phyloP scores from a whole-genome alignment of 2,888 invertebrate genomes.

The Cerceris ruficornis region DNA sequence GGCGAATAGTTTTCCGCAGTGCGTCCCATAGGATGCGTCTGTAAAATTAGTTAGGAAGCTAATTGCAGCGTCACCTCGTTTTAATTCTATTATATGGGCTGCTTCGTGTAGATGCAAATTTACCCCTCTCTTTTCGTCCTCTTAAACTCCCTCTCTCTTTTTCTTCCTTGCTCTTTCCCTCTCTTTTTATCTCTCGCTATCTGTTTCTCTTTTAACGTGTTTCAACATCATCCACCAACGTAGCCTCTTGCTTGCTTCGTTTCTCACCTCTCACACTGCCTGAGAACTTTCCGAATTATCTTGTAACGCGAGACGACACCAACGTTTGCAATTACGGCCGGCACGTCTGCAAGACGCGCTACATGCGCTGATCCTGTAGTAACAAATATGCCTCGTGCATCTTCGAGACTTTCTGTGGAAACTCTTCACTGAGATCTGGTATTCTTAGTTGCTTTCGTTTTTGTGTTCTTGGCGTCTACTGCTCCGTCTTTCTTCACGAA shows the following conservation, averaged over 20 bases:
- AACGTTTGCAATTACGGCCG: constrained; percentile 68
- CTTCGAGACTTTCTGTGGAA: constrained; percentile 48
- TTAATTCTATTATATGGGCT: constrained; percentile 73
- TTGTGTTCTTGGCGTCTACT: no score
- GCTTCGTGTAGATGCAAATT: constrained; percentile 73
- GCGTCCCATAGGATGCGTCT: constrained; percentile 46
- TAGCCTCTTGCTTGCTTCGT: constrained; percentile 31
- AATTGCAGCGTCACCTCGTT: constrained; percentile 71
- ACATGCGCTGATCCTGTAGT: constrained; percentile 43
- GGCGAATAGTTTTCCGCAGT: not conserved
- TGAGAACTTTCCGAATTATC: constrained; percentile 77
- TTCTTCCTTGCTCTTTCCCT: constrained; percentile 3
- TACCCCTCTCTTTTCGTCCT: constrained; percentile 23
- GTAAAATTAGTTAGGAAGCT: constrained; percentile 67
- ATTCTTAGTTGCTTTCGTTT: no score
- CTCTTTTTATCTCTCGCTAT: constrained; percentile 23
- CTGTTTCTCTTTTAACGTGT: constrained; percentile 30
- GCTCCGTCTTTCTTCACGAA: no score
- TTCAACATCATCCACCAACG: constrained; percentile 26
- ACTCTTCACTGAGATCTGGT: constrained; percentile 53
- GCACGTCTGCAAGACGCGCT: constrained; percentile 46
- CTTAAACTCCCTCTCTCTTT: not conserved
- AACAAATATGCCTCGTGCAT: constrained; percentile 45
- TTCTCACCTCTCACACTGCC: constrained; percentile 37
- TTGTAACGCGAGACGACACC: constrained; percentile 72